A percentile compares a stretch with the other conserved stretches of the same genome.
These are phyloP conservation scores for Nebria salina DNA, from an alignment of 2,888 invertebrate species.

Conservation along the genomic window DNA sequence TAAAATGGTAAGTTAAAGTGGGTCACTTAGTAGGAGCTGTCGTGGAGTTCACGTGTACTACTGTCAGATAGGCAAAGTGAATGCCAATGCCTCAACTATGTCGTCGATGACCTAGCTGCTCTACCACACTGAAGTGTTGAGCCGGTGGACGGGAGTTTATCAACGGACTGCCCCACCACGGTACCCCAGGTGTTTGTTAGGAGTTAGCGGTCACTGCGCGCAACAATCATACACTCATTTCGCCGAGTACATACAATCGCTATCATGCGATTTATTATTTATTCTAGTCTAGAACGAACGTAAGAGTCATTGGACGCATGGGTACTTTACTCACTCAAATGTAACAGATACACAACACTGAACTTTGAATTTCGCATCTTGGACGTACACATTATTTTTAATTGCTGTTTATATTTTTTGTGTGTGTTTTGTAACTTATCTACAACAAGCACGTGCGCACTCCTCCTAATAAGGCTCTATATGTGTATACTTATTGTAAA, in stretches of 20 bases:
- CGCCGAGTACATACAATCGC: not conserved
- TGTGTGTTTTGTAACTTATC: not conserved
- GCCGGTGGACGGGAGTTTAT: slow-evolving; percentile 13
- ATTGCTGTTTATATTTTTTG: not conserved
- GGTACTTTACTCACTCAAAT: not conserved
- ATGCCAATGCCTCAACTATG: slow-evolving; percentile 34
- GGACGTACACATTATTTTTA: not conserved
- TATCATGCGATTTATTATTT: not conserved
- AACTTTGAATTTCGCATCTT: not conserved
- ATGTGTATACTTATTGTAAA: not conserved
- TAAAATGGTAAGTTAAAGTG: slow-evolving; percentile 3
- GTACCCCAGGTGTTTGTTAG: slow-evolving; percentile 10
- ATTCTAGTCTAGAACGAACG: not conserved
- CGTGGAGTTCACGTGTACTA: slow-evolving; percentile 11
- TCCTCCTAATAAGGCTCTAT: not conserved
- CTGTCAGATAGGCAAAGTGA: slow-evolving; percentile 21
- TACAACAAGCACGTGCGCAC: not conserved
- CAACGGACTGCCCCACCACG: slow-evolving; percentile 9
- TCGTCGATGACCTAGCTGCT: slow-evolving; percentile 37
- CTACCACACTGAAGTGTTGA: slow-evolving; percentile 20
- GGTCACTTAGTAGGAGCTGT: not conserved
- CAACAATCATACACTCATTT: not conserved
- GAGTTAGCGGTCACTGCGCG: slow-evolving; percentile 5
- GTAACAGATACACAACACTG: not conserved
- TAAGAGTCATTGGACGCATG: not conserved